Conservation (phyloP, 1,140 invertebrate species). For the Drusus annulatus region DNA sequence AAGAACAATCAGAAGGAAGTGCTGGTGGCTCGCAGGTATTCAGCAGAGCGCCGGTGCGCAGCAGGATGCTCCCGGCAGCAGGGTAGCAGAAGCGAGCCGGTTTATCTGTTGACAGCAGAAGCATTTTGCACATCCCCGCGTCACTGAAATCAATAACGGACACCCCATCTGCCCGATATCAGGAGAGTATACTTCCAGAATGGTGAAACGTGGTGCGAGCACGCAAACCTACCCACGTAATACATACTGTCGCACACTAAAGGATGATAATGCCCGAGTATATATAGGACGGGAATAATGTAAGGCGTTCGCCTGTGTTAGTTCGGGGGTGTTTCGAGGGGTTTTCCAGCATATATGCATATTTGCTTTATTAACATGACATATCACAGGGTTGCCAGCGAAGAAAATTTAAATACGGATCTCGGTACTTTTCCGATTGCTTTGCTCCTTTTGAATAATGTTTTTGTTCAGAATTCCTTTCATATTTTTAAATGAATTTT, state of each 20-base stretch:
- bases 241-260: slow-evolving; percentile 11
- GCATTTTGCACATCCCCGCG: not conserved
- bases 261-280: not conserved
- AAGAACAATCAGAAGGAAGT: too few species aligned
- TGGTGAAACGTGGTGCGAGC: slow-evolving; percentile 12
- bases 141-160: slow-evolving; percentile 7
- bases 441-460: too few species aligned
- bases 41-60: not conserved
- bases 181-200: slow-evolving; percentile 40
- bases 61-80: not conserved
- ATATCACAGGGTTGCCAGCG: slow-evolving; percentile 35
- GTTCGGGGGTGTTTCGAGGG: slow-evolving; percentile 31
- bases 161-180: not conserved
- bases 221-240: slow-evolving; percentile 26
- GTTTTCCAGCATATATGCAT: slow-evolving; percentile 47
- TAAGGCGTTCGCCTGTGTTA: slow-evolving; percentile 17
- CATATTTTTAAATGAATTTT: too few species aligned
- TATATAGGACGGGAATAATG: slow-evolving; percentile 7
- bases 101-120: not conserved
- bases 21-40: too few species aligned
- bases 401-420: not conserved
- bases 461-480: too few species aligned
- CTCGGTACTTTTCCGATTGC: too few species aligned
- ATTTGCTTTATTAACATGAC: slow-evolving; percentile 50
- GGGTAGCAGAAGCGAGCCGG: not conserved